Conservation (phyloP, 1,140 invertebrate genomes). For the Drosophila trapezifrons region DNA sequence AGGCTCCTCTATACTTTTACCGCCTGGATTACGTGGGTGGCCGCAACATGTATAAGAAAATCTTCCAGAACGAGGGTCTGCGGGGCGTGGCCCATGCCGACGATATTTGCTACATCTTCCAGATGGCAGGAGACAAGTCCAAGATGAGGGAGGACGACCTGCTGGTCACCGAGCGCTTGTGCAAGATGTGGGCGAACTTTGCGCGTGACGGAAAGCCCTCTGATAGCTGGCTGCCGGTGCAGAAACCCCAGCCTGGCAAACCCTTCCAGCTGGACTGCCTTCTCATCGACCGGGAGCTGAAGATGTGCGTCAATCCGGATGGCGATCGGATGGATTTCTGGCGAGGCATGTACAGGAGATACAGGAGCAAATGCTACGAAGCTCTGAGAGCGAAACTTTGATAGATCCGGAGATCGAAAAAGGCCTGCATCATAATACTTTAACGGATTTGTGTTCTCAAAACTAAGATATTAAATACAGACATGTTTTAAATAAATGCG, state of each 20-base stretch:
- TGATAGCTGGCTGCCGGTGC: slow-evolving; percentile 69
- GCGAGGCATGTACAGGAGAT: slow-evolving; percentile 73
- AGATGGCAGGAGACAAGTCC: slow-evolving; percentile 85
- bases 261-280: slow-evolving; percentile 72
- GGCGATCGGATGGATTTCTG: slow-evolving; percentile 83
- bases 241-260: slow-evolving; percentile 16
- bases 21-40: slow-evolving; percentile 86
- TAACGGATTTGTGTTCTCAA: neutral
- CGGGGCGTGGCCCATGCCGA: slow-evolving; percentile 86
- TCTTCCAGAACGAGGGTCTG: slow-evolving; percentile 72
- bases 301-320: slow-evolving; percentile 76
- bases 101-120: slow-evolving; percentile 87
- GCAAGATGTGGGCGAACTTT: slow-evolving; percentile 88
- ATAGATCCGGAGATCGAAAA: neutral
- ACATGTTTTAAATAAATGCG: neutral
- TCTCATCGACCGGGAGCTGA: slow-evolving; percentile 63
- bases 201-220: slow-evolving; percentile 85
- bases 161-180: slow-evolving; percentile 84
- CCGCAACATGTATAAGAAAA: slow-evolving; percentile 85
- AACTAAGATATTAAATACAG: neutral
- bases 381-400: slow-evolving; percentile 63
- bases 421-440: neutral
- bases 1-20: slow-evolving; percentile 83
- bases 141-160: slow-evolving; percentile 84
- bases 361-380: slow-evolving; percentile 40